Conservation (phyloP, 2,888 invertebrate species). For the Phragmatobia fuliginosa region DNA sequence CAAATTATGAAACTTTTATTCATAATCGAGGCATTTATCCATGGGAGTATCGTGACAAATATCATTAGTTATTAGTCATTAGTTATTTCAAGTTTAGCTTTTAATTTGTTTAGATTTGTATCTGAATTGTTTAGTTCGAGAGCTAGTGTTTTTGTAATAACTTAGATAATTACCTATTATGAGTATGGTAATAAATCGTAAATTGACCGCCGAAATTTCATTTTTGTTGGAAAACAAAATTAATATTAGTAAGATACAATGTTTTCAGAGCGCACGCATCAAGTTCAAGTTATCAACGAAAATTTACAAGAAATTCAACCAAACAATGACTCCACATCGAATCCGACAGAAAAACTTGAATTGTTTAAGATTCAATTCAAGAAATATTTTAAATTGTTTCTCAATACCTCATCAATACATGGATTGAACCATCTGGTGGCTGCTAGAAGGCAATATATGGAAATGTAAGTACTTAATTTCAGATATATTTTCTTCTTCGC, state of each 20-base stretch:
- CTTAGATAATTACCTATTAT: slow-evolving; percentile 4
- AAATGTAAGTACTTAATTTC: slow-evolving; percentile 70
- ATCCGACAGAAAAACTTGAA: slow-evolving; percentile 24
- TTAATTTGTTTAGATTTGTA: slow-evolving; percentile 34
- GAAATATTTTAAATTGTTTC: slow-evolving; percentile 71
- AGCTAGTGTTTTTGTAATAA: not conserved
- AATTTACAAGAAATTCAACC: slow-evolving; percentile 38
- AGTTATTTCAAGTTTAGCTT: slow-evolving; percentile 6
- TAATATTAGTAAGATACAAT: slow-evolving; percentile 38
- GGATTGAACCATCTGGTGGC: slow-evolving; percentile 84
- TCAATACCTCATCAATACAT: slow-evolving; percentile 84
- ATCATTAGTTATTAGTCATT: not conserved
- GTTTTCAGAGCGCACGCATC: slow-evolving; percentile 58
- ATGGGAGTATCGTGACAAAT: slow-evolving; percentile 8
- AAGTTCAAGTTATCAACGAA: slow-evolving; percentile 62
- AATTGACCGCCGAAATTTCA: not conserved
- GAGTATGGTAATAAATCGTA: not conserved
- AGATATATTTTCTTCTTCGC: too few species aligned
- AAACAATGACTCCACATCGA: not conserved
- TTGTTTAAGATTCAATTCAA: slow-evolving; percentile 51
- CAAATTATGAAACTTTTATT: slow-evolving; percentile 1
- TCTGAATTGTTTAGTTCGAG: not conserved
- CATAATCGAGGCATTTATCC: not conserved
- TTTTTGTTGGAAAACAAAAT: not conserved
- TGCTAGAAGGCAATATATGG: slow-evolving; percentile 74